phyloP scores from a whole-genome alignment of 2,113 vertebrate species.

The Patagioenas fasciata region DNA sequence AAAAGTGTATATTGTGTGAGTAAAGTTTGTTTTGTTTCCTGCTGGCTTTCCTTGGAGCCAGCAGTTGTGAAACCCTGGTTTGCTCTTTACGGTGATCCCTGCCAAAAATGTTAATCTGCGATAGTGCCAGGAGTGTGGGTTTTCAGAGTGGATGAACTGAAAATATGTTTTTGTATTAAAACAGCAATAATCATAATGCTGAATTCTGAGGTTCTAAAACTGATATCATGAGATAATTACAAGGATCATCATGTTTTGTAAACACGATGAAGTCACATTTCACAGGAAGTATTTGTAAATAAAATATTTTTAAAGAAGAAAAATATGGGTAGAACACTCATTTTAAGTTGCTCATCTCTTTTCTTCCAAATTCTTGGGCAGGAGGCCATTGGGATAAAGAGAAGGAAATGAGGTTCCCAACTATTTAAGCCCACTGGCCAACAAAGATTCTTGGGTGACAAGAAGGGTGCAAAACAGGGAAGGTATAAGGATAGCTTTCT shows the following conservation, averaged over 20 bases:
- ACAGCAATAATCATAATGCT: background rate
- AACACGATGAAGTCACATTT: background rate
- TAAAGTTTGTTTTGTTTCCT: background rate
- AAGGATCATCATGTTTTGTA: background rate
- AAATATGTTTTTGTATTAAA: conserved; percentile 30
- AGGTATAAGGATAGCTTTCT: conserved; percentile 27
- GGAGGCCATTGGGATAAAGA: background rate
- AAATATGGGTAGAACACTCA: background rate
- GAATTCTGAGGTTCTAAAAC: conserved; percentile 3
- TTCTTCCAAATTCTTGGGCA: background rate
- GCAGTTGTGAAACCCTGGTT: background rate
- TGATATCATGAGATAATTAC: background rate
- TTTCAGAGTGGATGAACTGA: background rate
- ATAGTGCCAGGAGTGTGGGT: background rate
- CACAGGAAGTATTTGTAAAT: background rate
- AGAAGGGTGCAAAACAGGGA: background rate
- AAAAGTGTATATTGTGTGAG: background rate
- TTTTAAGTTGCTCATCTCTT: background rate
- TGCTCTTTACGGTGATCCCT: background rate
- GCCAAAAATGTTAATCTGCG: background rate
- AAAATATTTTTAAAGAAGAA: background rate
- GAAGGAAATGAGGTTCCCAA: background rate
- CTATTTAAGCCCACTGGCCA: background rate
- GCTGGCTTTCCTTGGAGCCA: background rate
- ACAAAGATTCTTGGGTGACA: background rate